Conservation (phyloP, 2,797 vertebrate genomes). For the Anabas testudineus region DNA sequence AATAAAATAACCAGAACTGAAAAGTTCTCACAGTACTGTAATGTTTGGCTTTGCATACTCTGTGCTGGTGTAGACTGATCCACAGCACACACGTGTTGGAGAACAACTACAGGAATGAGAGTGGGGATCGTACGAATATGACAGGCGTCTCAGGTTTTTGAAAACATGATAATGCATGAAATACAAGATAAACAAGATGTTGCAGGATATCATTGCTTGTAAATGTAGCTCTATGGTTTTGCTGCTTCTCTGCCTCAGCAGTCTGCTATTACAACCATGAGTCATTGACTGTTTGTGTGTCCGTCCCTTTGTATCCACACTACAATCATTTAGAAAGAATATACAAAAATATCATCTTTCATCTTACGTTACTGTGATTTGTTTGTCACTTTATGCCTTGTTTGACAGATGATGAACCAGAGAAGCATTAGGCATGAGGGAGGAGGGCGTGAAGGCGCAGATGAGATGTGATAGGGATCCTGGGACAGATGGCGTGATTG, state of each 20-base stretch:
- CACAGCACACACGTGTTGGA: too few relatives aligned
- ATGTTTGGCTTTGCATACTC: too few relatives aligned
- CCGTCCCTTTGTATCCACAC: too few relatives aligned
- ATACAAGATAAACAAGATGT: too few relatives aligned
- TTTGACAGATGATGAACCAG: slow-evolving; percentile 33
- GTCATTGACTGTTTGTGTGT: too few relatives aligned
- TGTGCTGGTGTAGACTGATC: too few relatives aligned
- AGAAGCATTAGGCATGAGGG: not conserved
- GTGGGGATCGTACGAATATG: too few relatives aligned
- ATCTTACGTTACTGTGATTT: slow-evolving; percentile 1
- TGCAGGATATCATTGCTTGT: too few relatives aligned
- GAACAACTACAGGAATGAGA: too few relatives aligned
- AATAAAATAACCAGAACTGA: too few relatives aligned
- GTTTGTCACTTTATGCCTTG: slow-evolving; percentile 19
- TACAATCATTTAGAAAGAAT: slow-evolving; percentile 3
- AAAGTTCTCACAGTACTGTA: too few relatives aligned
- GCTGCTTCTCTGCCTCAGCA: slow-evolving; percentile 42
- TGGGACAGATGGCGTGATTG: slow-evolving; percentile 4
- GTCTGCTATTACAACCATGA: slow-evolving; percentile 58
- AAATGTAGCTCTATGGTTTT: slow-evolving; percentile 5
- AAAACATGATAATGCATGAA: slow-evolving; percentile 21
- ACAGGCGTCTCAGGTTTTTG: not conserved
- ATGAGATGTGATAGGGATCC: slow-evolving; percentile 11
- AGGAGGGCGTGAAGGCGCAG: too few relatives aligned
- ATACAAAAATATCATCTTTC: slow-evolving; percentile 22